Base-by-base conservation (phyloP, 2,113 vertebrate genomes). In the Caracal caracal region DNA sequence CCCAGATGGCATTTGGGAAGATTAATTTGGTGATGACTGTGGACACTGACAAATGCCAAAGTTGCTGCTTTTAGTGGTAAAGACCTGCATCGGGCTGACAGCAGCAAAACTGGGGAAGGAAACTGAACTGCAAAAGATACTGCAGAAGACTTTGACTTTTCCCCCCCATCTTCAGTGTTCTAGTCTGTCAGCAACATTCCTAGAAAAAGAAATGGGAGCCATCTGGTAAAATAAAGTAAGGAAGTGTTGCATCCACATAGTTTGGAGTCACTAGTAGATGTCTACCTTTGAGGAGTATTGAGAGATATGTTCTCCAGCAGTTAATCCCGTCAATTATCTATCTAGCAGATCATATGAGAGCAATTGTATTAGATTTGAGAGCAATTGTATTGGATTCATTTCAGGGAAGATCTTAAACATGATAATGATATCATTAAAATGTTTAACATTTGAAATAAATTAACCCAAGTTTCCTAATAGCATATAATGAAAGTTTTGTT, bases 401-500 rank as follows among this genome's bases (percentile, higher is more conserved):
- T 88, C 80, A 90, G 61, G 75, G 17, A 92, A 47, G n/a, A 22
- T 76, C 59, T 95, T 78, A 78, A 71, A 85, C 10, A 17, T 49
- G 24, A 19, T 83, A 3, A 8, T 88, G 22, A 68, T 84, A 80
- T 76, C 19, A 15, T 81, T 91, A 30, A 73, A 94, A 51, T 73
- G 66, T 68, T 90, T 73, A 76, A 81, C 30, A 59, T 59, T 96
- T 73, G 40, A 43, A 56, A 30, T 93, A 91, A 92, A 91, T 73
- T 73, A 94, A 2, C 0, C 40, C 0, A 1, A 28, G 12, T 22
- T 59, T 92, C 37, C 63, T 85, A 96, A 65, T 12, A 65, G 0
- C 26, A 53, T 49, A 20, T 6, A 49, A 65, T 83, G 35, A 73
- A 96, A 70, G 35, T 82, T 96, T 83, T 98, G 10, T 97, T 26